Evolutionary conservation across 2,888 invertebrate species (phyloP), one percentile per base, ranked within the genome.

Genomic region (Yponomeuta evonymella): DNA sequence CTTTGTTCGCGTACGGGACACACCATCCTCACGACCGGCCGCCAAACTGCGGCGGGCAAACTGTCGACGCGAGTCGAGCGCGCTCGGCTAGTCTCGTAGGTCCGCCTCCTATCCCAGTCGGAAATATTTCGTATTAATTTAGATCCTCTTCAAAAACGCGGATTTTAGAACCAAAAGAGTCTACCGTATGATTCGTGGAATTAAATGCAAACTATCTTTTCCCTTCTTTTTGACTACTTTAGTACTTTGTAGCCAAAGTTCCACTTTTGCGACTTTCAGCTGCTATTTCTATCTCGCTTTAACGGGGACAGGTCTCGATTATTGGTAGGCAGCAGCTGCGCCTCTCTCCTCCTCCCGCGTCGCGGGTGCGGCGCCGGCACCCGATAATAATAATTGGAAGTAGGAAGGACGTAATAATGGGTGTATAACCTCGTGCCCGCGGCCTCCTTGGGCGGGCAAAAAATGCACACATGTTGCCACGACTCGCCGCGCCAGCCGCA

Each of bases 261-360:
- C 5, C 11, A 33, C 9, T 67, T 67, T 67, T 36, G 43, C 33
- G 43, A 2, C 8, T 58, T 15, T 6, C 48, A 67, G 12, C 12
- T 75, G 77, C 70, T 86, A 81, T 84, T 81, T 81, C 90, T 76
- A 74, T 91, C 90, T 88, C 89, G 70, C 81, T 91, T 87, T 83
- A 76, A 76, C 78, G 72, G 76, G 81, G 85, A 88, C 87, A 85
- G 83, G 88, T 91, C 90, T 91, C 90, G 91, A 91, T 92, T 92
- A 92, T 92, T 92, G 92, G 92, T 92, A 92, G 92, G 92, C 90
- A 92, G 92, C 92, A 92, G 92, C 91, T 92, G 92, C 88, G 91
- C 90, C 91, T 91, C 92, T 92, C 91, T 90, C 89, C 91, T 90
- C 91, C 92, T 89, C 91, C 90, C 90, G 72, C 90, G 85, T 83